Evolutionary conservation across 2,113 vertebrate genomes (phyloP).

Genomic region (rabbit (Oryctolagus cuniculus)): DNA sequence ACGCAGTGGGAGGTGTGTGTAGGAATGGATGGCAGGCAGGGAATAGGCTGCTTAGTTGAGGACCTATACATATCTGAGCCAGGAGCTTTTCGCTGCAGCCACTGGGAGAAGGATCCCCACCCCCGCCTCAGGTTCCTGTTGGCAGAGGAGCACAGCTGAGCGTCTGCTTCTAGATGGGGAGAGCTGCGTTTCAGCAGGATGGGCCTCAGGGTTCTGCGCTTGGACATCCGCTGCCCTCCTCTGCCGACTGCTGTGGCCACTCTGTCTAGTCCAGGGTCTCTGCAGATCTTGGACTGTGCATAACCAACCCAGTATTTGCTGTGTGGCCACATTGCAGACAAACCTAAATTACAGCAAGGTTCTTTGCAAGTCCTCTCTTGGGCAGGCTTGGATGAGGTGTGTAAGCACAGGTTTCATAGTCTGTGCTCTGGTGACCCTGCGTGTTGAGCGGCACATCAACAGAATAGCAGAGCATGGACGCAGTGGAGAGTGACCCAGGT

Average conservation of each 20-base stretch:
- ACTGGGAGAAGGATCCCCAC: not conserved
- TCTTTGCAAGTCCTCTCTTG: slow-evolving; percentile 43
- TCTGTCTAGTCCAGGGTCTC: not conserved
- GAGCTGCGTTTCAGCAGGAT: not conserved
- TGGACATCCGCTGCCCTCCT: not conserved
- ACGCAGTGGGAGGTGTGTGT: not conserved
- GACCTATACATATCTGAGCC: not conserved
- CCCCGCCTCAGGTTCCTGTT: not conserved
- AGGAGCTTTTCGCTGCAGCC: not conserved
- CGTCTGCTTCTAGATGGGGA: not conserved
- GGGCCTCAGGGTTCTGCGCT: not conserved
- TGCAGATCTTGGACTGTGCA: not conserved
- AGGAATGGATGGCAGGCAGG: not conserved
- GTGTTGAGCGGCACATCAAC: not conserved
- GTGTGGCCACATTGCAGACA: not conserved
- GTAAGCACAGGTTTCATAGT: not conserved
- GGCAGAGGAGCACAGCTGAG: no score
- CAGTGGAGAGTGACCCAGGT: not conserved
- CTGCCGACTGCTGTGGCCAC: not conserved
- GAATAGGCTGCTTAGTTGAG: not conserved
- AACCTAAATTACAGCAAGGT: not conserved
- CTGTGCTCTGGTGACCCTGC: not conserved
- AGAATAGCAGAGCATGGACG: not conserved
- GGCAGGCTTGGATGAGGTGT: not conserved
- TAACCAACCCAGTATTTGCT: not conserved